Conservation (phyloP, 2,888 invertebrate genomes). For the Oscheius sp. region DNA sequence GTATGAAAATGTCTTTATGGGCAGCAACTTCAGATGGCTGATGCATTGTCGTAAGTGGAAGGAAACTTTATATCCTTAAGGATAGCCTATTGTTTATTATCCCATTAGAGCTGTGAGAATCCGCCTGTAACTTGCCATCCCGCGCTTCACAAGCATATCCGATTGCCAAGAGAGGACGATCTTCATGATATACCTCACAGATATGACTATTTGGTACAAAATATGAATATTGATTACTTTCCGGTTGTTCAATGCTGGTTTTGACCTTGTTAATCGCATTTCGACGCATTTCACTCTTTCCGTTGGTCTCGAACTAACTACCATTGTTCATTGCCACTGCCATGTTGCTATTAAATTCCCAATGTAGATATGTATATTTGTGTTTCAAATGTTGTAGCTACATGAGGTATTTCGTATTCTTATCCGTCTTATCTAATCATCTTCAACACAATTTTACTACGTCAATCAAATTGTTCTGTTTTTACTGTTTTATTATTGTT, state of each 20-base stretch:
- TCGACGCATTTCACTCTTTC: no score
- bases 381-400: neutral
- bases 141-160: conserved; percentile 29
- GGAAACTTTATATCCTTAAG: conserved; percentile 27
- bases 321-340: no score
- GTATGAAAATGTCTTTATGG: conserved; percentile 15
- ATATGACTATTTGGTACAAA: neutral
- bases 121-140: conserved; percentile 28
- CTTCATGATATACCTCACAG: neutral
- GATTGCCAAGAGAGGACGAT: conserved; percentile 8
- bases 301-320: no score
- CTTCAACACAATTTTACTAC: no score
- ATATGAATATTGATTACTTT: no score
- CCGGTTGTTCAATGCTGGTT: no score
- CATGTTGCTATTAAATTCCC: no score
- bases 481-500: no score
- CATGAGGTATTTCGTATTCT: conserved; percentile 12
- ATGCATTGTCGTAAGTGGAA: conserved; percentile 17
- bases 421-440: conserved; percentile 8
- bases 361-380: neutral
- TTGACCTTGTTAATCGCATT: no score
- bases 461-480: no score
- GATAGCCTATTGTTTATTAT: conserved; percentile 28
- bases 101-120: conserved; percentile 22
- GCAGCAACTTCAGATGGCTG: conserved; percentile 10